These are phyloP conservation scores for Ahaetulla prasina DNA, from an alignment of 2,113 vertebrate genomes.

Conservation along the genomic window DNA sequence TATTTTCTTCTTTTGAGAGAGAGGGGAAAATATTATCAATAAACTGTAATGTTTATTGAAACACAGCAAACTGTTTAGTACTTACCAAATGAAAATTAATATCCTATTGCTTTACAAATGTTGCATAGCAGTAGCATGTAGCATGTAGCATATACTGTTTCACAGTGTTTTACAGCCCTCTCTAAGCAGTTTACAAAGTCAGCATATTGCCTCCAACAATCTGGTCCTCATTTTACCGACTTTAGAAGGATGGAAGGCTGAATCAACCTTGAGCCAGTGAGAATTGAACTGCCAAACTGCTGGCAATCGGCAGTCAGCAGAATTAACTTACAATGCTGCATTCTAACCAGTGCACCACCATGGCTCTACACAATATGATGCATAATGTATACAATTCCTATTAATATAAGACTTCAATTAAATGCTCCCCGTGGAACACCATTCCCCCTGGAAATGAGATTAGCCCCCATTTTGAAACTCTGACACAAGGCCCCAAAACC, in stretches of 20 bases:
- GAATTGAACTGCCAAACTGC: no score
- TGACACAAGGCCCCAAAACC: no score
- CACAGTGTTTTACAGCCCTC: no score
- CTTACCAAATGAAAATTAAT: background rate
- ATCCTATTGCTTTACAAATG: background rate
- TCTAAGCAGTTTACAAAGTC: no score
- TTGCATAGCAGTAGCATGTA: background rate
- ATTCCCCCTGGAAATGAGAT: background rate
- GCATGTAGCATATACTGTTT: no score
- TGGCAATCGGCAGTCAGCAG: no score
- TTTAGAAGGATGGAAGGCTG: no score
- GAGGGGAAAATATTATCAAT: background rate
- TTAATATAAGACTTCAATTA: background rate
- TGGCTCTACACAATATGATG: background rate
- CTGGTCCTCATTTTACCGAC: no score
- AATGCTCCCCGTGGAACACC: background rate
- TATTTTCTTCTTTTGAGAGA: constrained; percentile 28
- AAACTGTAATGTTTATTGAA: background rate
- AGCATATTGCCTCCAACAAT: no score
- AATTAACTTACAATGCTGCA: no score
- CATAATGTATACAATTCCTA: background rate
- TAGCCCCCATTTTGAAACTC: background rate
- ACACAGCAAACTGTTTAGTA: background rate
- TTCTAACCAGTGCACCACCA: no score
- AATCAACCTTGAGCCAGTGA: no score